phyloP scores from a whole-genome alignment of 1,140 invertebrate species.

The Drosophila takahashii region DNA sequence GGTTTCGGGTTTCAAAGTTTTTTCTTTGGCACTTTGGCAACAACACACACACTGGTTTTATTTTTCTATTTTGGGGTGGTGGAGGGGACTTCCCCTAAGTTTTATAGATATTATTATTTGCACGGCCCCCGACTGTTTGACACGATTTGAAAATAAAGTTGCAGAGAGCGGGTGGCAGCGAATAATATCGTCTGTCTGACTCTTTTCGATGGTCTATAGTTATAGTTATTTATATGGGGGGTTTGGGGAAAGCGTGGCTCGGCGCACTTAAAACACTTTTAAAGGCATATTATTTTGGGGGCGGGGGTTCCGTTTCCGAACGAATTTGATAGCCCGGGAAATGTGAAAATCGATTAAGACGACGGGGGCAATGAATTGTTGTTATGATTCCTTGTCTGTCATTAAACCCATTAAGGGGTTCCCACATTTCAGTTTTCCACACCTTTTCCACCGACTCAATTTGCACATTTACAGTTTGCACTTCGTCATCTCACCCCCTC shows the following conservation, averaged over 20 bases:
- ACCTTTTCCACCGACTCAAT: conserved; percentile 31
- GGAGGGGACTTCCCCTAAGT: conserved; percentile 17
- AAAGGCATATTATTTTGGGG: conserved; percentile 51
- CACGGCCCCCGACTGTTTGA: conserved; percentile 59
- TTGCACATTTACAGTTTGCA: conserved; percentile 59
- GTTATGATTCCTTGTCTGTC: conserved; percentile 42
- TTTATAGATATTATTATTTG: conserved; percentile 72
- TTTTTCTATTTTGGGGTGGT: not conserved
- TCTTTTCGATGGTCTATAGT: not conserved
- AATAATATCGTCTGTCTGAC: conserved; percentile 50
- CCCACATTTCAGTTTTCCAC: conserved; percentile 18
- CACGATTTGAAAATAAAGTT: conserved; percentile 72
- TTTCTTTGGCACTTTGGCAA: conserved; percentile 57
- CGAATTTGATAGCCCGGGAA: conserved; percentile 43
- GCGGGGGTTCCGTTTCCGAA: not conserved
- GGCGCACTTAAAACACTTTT: conserved; percentile 67
- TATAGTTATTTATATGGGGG: conserved; percentile 6
- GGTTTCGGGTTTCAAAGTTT: conserved; percentile 61
- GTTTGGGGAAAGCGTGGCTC: conserved; percentile 51
- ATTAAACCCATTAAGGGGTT: conserved; percentile 30
- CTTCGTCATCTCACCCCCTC: not conserved
- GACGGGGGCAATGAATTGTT: conserved; percentile 53
- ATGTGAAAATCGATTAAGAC: conserved; percentile 58
- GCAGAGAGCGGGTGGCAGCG: conserved; percentile 33
- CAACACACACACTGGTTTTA: conserved; percentile 7